Evolutionary conservation across 2,888 invertebrate genomes (phyloP).

Genomic region (Sminthurides aquaticus): DNA sequence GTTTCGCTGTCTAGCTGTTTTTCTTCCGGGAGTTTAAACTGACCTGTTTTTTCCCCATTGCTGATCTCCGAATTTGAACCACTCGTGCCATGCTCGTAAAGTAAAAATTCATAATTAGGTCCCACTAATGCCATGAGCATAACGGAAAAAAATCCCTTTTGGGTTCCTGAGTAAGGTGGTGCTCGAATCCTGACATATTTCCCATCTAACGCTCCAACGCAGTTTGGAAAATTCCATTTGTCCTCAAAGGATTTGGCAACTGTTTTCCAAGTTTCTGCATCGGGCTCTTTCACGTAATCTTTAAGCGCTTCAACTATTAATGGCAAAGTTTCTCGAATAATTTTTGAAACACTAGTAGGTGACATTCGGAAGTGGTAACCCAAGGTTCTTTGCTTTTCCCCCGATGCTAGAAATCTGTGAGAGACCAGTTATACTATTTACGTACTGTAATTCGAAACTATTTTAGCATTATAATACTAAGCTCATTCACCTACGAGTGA

Average conservation of each 20-base stretch:
- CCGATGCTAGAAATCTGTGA: conserved; percentile 13
- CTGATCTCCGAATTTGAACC: too few species aligned
- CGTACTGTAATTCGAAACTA: too few species aligned
- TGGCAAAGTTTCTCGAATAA: conserved; percentile 13
- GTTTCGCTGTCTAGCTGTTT: conserved; percentile 9
- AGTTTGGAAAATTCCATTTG: conserved; percentile 30
- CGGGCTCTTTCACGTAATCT: neutral
- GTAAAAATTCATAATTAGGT: too few species aligned
- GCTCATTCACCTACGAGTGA: too few species aligned
- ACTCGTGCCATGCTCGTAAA: too few species aligned
- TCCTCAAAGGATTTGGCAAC: conserved; percentile 17
- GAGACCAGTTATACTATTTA: too few species aligned
- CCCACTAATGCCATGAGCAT: conserved; percentile 25
- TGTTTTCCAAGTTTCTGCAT: neutral
- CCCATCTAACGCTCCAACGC: conserved; percentile 36
- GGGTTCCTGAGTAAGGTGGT: conserved; percentile 31
- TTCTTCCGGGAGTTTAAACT: conserved; percentile 20
- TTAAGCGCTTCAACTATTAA: conserved; percentile 3
- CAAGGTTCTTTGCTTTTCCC: conserved; percentile 7
- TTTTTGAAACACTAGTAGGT: conserved; percentile 11
- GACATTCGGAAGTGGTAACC: conserved; percentile 9
- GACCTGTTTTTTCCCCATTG: conserved; percentile 12
- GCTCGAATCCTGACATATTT: conserved; percentile 35
- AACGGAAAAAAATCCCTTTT: conserved; percentile 27
- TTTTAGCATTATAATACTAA: too few species aligned